phyloP scores from a whole-genome alignment of 2,113 vertebrate genomes.

The Herpailurus yagouaroundi region DNA sequence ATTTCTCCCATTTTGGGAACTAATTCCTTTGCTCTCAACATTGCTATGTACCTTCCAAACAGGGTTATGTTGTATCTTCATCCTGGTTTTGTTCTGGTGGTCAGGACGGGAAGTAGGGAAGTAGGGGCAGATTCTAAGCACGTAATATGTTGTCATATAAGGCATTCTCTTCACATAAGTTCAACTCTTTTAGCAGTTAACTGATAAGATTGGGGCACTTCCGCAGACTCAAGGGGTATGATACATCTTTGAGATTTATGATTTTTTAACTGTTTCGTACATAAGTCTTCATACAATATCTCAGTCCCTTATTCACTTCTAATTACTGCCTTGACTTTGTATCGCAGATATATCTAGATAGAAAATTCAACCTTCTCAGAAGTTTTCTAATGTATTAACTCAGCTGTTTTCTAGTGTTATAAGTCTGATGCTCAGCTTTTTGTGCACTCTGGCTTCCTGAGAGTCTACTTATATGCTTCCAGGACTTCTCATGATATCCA shows the following conservation, averaged over 20 bases:
- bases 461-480: not conserved
- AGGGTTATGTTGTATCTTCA: not conserved
- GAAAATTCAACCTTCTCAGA: not conserved
- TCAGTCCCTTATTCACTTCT: not conserved
- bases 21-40: not conserved
- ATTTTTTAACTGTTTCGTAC: not conserved
- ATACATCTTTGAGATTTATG: not conserved
- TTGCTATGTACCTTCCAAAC: not conserved
- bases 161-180: accelerated
- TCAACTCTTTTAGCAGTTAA: not conserved
- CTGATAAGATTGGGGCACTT: not conserved
- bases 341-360: not conserved
- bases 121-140: accelerated
- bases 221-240: no score
- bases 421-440: not conserved
- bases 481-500: not conserved
- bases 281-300: not conserved
- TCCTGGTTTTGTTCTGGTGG: not conserved
- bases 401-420: not conserved
- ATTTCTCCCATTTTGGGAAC: not conserved
- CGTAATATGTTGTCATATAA: not conserved
- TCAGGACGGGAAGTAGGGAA: accelerated
- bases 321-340: not conserved
- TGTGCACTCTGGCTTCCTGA: not conserved
- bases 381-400: not conserved